A percentile compares a stretch with the other conserved stretches of the same genome.
phyloP scores from a whole-genome alignment of 2,797 vertebrate species.

The Bradypodion pumilum region DNA sequence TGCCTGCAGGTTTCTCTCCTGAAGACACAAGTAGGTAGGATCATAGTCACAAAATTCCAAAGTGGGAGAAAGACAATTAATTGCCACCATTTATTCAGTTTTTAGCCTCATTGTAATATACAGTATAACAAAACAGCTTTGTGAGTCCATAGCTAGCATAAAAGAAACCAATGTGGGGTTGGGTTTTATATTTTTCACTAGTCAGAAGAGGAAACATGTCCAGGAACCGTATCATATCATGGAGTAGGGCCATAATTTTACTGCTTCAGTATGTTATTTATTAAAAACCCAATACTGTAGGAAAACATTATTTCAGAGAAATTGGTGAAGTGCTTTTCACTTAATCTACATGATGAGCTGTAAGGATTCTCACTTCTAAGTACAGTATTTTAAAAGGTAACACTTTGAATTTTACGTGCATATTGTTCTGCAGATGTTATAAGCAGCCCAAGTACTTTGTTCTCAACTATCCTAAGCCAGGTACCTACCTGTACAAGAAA shows the following conservation, averaged over 20 bases:
- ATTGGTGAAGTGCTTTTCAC: too few relatives aligned
- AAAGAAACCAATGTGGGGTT: not conserved
- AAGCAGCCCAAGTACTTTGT: not conserved
- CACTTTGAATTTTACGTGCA: not conserved
- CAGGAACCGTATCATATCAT: not conserved
- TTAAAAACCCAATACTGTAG: not conserved
- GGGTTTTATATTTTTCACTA: too few relatives aligned
- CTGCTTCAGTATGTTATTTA: not conserved
- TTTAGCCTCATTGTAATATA: slow-evolving; percentile 7
- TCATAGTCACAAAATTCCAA: not conserved
- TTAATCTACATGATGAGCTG: too few relatives aligned
- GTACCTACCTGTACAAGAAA: too few relatives aligned
- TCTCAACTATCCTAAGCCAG: not conserved
- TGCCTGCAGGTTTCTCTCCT: too few relatives aligned
- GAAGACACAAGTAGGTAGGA: too few relatives aligned
- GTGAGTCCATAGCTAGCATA: not conserved
- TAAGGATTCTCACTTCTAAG: not conserved
- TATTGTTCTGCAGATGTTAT: not conserved
- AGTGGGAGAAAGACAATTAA: not conserved
- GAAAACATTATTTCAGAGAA: not conserved
- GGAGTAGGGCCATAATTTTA: not conserved
- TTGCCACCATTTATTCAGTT: slow-evolving; percentile 1
- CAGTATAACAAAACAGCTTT: not conserved
- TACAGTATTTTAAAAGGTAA: not conserved
- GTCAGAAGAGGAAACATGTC: too few relatives aligned